A percentile compares a stretch with the other conserved stretches of the same genome.
These are phyloP conservation scores for Polymixis flavicincta DNA, from an alignment of 2,888 invertebrate species.

Conservation along the genomic window DNA sequence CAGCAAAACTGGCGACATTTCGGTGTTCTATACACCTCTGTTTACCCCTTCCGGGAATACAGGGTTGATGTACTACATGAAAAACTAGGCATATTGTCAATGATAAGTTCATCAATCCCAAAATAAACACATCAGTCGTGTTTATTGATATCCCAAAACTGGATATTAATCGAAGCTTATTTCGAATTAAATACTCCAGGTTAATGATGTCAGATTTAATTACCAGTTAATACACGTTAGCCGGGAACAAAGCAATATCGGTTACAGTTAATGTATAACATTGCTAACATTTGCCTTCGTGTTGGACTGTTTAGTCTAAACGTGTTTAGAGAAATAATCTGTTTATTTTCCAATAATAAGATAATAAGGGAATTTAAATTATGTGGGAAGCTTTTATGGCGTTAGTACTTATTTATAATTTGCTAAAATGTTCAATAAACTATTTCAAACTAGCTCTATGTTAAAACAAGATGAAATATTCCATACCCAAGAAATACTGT, in stretches of 20 bases:
- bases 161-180: slow-evolving; percentile 5
- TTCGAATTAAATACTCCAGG: slow-evolving; percentile 24
- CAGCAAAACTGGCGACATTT: not conserved
- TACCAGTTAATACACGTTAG: slow-evolving; percentile 26
- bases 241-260: slow-evolving; percentile 41
- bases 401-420: not conserved
- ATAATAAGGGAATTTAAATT: not conserved
- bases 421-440: not conserved
- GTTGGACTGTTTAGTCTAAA: not conserved
- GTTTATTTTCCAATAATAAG: not conserved
- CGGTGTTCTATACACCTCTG: not conserved
- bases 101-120: not conserved
- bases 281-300: slow-evolving; percentile 30
- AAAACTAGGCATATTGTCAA: too few species aligned
- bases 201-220: slow-evolving; percentile 37
- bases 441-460: not conserved
- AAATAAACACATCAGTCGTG: slow-evolving; percentile 2
- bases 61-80: not conserved
- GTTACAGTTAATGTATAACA: slow-evolving; percentile 30
- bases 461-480: not conserved
- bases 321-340: not conserved
- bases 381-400: not conserved
- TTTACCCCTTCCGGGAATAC: not conserved
- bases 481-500: not conserved
- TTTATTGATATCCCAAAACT: slow-evolving; percentile 18